Conservation (phyloP, 2,888 invertebrate genomes). For the Dolichopus griseipennis region DNA sequence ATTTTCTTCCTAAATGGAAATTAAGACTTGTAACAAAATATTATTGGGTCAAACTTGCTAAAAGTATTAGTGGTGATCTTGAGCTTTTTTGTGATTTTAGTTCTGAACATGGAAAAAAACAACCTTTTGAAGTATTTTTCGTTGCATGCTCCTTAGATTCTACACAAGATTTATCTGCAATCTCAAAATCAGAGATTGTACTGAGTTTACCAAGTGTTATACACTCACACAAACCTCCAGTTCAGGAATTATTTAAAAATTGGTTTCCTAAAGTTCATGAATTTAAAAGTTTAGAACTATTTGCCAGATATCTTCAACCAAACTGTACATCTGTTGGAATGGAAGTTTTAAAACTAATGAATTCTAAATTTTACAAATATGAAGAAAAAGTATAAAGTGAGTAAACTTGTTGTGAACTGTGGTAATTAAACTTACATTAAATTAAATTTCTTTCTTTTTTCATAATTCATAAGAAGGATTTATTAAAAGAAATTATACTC, state of each 20-base stretch:
- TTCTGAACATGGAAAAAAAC: slow-evolving; percentile 60
- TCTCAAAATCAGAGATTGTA: slow-evolving; percentile 43
- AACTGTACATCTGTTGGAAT: slow-evolving; percentile 77
- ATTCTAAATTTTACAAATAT: slow-evolving; percentile 37
- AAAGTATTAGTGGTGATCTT: slow-evolving; percentile 49
- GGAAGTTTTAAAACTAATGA: slow-evolving; percentile 78
- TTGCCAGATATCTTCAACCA: slow-evolving; percentile 82
- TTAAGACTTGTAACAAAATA: slow-evolving; percentile 62
- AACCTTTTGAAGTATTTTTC: slow-evolving; percentile 78
- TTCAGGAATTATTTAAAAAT: slow-evolving; percentile 50
- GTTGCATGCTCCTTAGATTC: slow-evolving; percentile 43
- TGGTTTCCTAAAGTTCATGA: slow-evolving; percentile 42
- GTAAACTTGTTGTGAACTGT: not conserved
- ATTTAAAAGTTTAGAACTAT: slow-evolving; percentile 69
- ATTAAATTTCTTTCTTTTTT: no score
- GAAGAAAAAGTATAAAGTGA: not conserved
- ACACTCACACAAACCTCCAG: slow-evolving; percentile 92
- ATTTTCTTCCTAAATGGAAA: slow-evolving; percentile 74
- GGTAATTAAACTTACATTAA: no score
- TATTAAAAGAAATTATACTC: no score
- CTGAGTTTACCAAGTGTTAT: slow-evolving; percentile 82
- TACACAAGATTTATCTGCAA: slow-evolving; percentile 23
- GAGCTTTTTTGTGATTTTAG: slow-evolving; percentile 58
- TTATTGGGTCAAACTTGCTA: slow-evolving; percentile 61
- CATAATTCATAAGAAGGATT: no score